phyloP scores from a whole-genome alignment of 2,888 invertebrate species.

The Lordiphosa andalusiaca region DNA sequence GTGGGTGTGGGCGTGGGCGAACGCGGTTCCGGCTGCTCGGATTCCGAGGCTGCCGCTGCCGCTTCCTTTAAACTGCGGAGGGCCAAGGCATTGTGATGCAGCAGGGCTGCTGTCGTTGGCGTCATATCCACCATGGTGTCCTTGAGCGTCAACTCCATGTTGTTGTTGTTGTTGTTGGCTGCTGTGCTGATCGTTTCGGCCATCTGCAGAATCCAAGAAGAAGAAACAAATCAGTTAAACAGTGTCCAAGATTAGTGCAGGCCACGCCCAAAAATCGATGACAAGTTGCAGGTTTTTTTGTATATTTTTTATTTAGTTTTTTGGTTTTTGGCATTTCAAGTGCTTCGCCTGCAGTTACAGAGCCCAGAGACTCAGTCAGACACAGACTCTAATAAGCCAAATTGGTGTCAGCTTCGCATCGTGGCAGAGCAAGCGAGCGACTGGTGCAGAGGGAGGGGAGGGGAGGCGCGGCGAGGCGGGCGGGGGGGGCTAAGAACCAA shows the following conservation, averaged over 20 bases:
- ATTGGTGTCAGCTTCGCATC: slow-evolving; percentile 46
- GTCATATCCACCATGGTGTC: slow-evolving; percentile 75
- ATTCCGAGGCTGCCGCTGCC: slow-evolving; percentile 48
- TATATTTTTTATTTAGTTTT: slow-evolving; percentile 15
- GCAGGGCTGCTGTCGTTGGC: slow-evolving; percentile 70
- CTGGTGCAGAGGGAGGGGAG: neutral
- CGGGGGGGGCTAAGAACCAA: slow-evolving; percentile 56
- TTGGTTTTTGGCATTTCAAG: slow-evolving; percentile 46
- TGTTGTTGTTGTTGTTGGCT: slow-evolving; percentile 56
- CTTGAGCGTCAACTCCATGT: slow-evolving; percentile 75
- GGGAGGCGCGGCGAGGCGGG: neutral
- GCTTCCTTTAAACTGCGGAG: slow-evolving; percentile 73
- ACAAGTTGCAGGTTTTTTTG: slow-evolving; percentile 26
- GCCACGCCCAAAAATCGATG: slow-evolving; percentile 38
- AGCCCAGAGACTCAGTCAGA: slow-evolving; percentile 30
- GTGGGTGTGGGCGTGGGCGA: slow-evolving; percentile 65
- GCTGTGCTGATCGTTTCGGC: slow-evolving; percentile 76
- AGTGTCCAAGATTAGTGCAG: slow-evolving; percentile 10
- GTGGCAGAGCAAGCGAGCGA: slow-evolving; percentile 5
- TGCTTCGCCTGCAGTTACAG: slow-evolving; percentile 30
- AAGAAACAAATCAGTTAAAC: neutral
- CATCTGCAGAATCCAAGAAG: slow-evolving; percentile 58
- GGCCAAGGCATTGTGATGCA: slow-evolving; percentile 73
- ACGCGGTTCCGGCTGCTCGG: slow-evolving; percentile 53
- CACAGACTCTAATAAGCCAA: slow-evolving; percentile 44